Percentiles rank a stretch among this genome's conserved stretches.
Evolutionary conservation across 2,888 invertebrate species (phyloP).

Genomic region (Apodemia mormo): DNA sequence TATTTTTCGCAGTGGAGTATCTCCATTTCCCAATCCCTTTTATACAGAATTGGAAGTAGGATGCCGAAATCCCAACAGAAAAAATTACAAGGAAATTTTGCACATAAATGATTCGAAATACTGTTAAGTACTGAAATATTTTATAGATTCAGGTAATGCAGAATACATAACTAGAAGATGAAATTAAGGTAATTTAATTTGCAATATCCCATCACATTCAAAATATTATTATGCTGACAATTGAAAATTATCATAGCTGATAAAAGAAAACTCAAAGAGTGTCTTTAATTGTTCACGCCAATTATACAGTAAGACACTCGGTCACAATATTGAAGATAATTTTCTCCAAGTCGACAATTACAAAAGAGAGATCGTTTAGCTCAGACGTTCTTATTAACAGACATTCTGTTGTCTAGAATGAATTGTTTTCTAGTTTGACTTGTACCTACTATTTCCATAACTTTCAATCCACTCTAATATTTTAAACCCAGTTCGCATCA

Average conservation of each 20-base stretch:
- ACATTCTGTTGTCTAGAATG: not conserved
- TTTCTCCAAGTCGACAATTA: conserved; percentile 10
- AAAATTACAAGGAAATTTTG: too few species aligned
- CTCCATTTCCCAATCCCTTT: too few species aligned
- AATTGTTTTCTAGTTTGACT: conserved; percentile 1
- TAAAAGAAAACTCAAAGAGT: not conserved
- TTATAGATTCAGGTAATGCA: too few species aligned
- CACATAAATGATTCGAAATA: too few species aligned
- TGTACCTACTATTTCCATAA: not conserved
- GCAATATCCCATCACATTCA: too few species aligned
- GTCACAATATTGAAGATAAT: conserved; percentile 10
- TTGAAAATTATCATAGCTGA: not conserved
- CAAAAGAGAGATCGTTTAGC: conserved; percentile 2
- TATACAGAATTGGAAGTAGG: too few species aligned
- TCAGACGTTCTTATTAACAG: conserved; percentile 12
- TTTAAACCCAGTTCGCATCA: too few species aligned
- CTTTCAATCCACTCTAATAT: not conserved
- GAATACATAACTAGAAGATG: too few species aligned
- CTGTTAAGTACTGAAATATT: too few species aligned
- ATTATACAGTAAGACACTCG: conserved; percentile 8
- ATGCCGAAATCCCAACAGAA: too few species aligned
- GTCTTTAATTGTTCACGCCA: conserved; percentile 10
- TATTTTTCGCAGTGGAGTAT: too few species aligned
- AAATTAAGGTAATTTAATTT: too few species aligned
- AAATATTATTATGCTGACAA: not conserved